A percentile compares a stretch with the other conserved stretches of the same genome.
Evolutionary conservation across 1,140 invertebrate species (phyloP).

Genomic region (Melitaea cinxia): DNA sequence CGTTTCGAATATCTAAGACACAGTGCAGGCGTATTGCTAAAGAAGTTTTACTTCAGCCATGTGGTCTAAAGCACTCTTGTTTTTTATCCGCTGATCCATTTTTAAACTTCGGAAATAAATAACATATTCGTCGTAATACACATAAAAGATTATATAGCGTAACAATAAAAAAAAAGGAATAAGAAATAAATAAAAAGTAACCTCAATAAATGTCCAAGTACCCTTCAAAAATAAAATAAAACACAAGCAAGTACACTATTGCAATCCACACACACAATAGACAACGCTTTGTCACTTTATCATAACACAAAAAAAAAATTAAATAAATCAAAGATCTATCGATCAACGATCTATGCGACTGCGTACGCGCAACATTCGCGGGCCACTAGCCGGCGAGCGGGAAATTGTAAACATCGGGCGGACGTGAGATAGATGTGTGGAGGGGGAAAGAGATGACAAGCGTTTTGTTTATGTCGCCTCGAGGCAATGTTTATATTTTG

Average conservation of each 20-base stretch:
- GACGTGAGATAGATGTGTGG: slow-evolving; percentile 44
- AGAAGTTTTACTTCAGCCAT: too few species aligned
- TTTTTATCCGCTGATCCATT: too few species aligned
- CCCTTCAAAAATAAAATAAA: slow-evolving; percentile 16
- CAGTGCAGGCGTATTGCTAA: too few species aligned
- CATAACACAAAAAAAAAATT: slow-evolving; percentile 36
- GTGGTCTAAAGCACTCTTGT: too few species aligned
- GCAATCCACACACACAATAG: slow-evolving; percentile 33
- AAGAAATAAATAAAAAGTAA: slow-evolving; percentile 6
- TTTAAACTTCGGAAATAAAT: too few species aligned
- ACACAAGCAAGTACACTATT: slow-evolving; percentile 20
- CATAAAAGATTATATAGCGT: background rate
- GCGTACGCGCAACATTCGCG: slow-evolving; percentile 42
- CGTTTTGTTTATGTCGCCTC: slow-evolving; percentile 51
- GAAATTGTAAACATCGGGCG: slow-evolving; percentile 62
- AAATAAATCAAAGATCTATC: slow-evolving; percentile 40
- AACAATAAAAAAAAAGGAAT: background rate
- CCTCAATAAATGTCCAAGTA: slow-evolving; percentile 20
- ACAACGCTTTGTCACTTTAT: slow-evolving; percentile 27
- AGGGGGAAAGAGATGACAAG: slow-evolving; percentile 41
- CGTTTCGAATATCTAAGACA: too few species aligned
- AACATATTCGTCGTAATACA: too few species aligned
- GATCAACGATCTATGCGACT: slow-evolving; percentile 44
- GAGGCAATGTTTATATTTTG: slow-evolving; percentile 38
- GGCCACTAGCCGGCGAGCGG: slow-evolving; percentile 46